phyloP scores from a whole-genome alignment of 1,140 invertebrate species.

The Sitobion miscanthi region DNA sequence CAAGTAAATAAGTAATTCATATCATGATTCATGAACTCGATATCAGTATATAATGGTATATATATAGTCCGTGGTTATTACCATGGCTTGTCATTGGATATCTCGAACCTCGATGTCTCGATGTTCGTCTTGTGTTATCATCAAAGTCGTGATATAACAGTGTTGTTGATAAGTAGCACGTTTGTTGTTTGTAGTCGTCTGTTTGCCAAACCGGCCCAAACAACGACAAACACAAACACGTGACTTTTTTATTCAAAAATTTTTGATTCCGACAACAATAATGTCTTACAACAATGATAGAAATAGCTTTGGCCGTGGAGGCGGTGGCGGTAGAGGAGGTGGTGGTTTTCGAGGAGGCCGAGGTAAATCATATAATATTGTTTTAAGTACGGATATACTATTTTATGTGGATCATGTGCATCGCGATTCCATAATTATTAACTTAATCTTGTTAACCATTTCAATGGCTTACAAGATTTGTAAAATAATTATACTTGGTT shows the following conservation, averaged over 20 bases:
- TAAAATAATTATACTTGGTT: background rate
- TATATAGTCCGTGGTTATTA: too few species aligned
- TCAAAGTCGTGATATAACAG: background rate
- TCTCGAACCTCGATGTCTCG: too few species aligned
- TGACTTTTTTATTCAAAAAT: conserved; percentile 28
- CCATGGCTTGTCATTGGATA: too few species aligned
- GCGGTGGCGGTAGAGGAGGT: background rate
- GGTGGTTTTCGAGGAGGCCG: conserved; percentile 53
- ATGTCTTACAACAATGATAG: conserved; percentile 54
- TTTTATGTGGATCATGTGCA: background rate
- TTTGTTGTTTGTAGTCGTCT: background rate
- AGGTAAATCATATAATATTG: conserved; percentile 1
- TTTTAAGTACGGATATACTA: background rate
- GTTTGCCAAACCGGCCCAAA: background rate
- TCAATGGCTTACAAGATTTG: background rate
- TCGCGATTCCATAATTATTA: background rate
- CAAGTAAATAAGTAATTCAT: too few species aligned
- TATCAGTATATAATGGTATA: too few species aligned
- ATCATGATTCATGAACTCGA: too few species aligned
- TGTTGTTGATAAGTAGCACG: background rate
- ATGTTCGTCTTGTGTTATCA: background rate
- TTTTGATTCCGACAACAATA: background rate
- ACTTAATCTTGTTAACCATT: background rate
- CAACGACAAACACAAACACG: conserved; percentile 13
- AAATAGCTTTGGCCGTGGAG: conserved; percentile 7